phyloP scores from a whole-genome alignment of 2,797 vertebrate genomes.

The Labeo calbasu region DNA sequence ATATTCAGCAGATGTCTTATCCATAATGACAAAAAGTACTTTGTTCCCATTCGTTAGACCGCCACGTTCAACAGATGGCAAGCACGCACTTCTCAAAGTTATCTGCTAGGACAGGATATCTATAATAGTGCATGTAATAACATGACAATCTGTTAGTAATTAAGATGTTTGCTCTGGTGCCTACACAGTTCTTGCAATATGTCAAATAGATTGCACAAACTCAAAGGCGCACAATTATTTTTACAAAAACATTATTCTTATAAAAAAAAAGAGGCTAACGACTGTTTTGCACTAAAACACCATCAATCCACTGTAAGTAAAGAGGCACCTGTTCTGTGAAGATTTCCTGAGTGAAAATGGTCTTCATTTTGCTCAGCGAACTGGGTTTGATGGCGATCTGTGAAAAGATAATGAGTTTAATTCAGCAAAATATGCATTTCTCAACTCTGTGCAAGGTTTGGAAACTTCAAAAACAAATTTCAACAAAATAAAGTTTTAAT shows the following conservation, averaged over 20 bases:
- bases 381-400: conserved; percentile 98
- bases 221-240: neutral
- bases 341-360: conserved; percentile 98
- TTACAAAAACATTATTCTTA: neutral
- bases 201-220: conserved; percentile 22
- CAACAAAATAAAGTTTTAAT: neutral
- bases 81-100: conserved; percentile 19
- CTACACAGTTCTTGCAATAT: conserved; percentile 12
- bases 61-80: conserved; percentile 21
- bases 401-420: conserved; percentile 30
- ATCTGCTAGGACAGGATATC: conserved; percentile 25
- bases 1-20: conserved; percentile 25
- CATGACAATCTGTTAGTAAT: conserved; percentile 36
- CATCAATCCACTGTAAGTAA: conserved; percentile 29
- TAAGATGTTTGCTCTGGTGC: conserved; percentile 28
- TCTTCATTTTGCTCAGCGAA: conserved; percentile 99
- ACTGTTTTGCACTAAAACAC: conserved; percentile 15
- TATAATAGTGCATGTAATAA: conserved; percentile 26
- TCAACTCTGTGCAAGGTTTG: neutral
- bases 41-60: neutral
- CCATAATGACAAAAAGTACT: conserved; percentile 13
- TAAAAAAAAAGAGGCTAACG: neutral
- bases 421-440: neutral
- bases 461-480: neutral
- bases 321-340: conserved; percentile 94